Base-by-base conservation (phyloP, 2,797 vertebrate species). In the Coregonus sp. region DNA sequence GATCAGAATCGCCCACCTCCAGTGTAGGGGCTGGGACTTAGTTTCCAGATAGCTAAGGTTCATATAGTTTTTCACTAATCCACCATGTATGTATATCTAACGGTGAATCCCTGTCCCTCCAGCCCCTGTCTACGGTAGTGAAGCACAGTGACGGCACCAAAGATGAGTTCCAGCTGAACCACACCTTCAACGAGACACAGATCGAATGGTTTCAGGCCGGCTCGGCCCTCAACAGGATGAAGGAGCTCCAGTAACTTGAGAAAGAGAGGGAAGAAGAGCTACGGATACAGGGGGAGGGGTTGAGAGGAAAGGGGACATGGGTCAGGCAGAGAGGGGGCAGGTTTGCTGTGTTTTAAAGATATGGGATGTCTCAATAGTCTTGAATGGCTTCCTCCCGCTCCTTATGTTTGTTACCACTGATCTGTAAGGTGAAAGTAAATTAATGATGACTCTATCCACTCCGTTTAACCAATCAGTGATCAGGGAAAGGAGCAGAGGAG, bases 221-320 rank as follows among this genome's bases (percentile, higher is more conserved):
- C 78, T 98, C 97, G 0, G 98, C 97, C 47, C 97, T 99, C 59
- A 99, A 99, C 95, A 96, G 97, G 88, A 99, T 99, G 98, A 99
- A 99, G 83, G 63, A 77, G 80, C 71, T 94, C 47, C 90, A 93
- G 86, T 77, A 84, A n/a, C 18, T 25, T 9, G 63, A 54, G 72
- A 9, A 59, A 74, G 50, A 79, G 56, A 51, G 54, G 7, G 76
- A 70, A 3, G 54, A 31, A 15, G 79, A 56, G 65, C 5, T 20
- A 74, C n/a, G 78, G 61, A 72, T 67, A n/a, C 20, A 18, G 35
- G 61, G 52, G 69, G 16, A 15, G 80, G 54, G 33, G 35, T 70
- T 16, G 15, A 54, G 51, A 50, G 16, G 50, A 29, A 6, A 15
- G 52, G 16, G 52, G 51, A 5, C 11, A 50, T 61, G 4, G 7